Evolutionary conservation across 2,888 invertebrate genomes (phyloP).

Genomic region (Cancer borealis): DNA sequence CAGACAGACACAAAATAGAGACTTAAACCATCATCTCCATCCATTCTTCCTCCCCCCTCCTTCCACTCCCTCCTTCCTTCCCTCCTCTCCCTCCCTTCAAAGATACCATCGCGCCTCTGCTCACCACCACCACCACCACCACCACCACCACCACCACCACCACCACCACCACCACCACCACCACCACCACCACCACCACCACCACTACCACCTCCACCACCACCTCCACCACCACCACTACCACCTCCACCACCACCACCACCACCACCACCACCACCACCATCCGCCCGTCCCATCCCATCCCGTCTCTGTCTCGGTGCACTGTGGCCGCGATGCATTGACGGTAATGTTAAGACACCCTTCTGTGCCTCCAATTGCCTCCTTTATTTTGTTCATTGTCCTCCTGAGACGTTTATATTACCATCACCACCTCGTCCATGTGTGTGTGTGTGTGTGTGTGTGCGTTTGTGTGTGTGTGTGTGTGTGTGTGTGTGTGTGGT

Average conservation of each 20-base stretch:
- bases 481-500: neutral
- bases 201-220: too few species aligned
- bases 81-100: neutral
- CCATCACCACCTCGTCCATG: neutral
- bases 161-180: too few species aligned
- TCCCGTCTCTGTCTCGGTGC: neutral
- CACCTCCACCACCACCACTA: too few species aligned
- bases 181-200: too few species aligned
- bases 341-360: too few species aligned
- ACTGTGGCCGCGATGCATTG: too few species aligned
- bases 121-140: neutral
- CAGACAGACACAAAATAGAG: neutral
- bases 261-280: neutral
- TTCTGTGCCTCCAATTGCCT: too few species aligned
- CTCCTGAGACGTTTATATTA: too few species aligned
- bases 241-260: too few species aligned
- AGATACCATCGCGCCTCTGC: neutral
- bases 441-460: conserved; percentile 24
- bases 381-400: too few species aligned
- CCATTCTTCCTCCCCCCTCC: neutral
- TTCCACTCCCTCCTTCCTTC: neutral
- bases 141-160: too few species aligned
- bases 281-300: neutral
- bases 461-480: neutral
- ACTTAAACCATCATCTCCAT: neutral